Evolutionary conservation across 2,797 vertebrate species (phyloP).

Genomic region (Lepilemur septentrionalis): DNA sequence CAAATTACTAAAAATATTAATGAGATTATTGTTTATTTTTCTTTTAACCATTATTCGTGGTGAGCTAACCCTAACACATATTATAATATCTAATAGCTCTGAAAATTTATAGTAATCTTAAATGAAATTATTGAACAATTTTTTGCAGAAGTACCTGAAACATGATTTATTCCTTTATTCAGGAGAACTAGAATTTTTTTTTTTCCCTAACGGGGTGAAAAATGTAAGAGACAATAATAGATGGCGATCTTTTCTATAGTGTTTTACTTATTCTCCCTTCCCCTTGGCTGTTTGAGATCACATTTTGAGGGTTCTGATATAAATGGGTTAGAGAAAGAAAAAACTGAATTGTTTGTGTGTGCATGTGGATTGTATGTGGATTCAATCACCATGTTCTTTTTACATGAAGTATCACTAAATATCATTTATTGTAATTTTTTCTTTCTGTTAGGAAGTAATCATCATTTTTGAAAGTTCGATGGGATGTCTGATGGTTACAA

Average conservation of each 20-base stretch:
- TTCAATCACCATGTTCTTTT: neutral
- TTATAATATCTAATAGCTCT: neutral
- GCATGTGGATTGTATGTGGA: neutral
- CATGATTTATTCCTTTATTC: neutral
- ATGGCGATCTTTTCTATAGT: neutral
- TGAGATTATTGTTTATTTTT: neutral
- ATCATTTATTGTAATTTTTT: neutral
- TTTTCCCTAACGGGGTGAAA: neutral
- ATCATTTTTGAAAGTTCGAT: neutral
- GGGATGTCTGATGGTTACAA: neutral
- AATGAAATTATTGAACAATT: constrained; percentile 6
- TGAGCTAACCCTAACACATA: neutral
- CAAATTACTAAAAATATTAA: neutral
- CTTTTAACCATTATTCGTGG: neutral
- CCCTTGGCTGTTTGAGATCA: neutral
- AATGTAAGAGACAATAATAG: neutral
- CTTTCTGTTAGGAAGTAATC: neutral
- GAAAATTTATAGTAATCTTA: neutral
- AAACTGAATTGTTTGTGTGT: neutral
- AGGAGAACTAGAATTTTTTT: constrained; percentile 2
- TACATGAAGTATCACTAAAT: neutral
- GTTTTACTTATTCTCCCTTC: neutral
- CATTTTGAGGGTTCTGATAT: neutral
- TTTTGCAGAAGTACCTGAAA: neutral
- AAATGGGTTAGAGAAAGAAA: neutral